Evolutionary conservation across 2,113 vertebrate genomes (phyloP).

Genomic region (Vicugna pacos): DNA sequence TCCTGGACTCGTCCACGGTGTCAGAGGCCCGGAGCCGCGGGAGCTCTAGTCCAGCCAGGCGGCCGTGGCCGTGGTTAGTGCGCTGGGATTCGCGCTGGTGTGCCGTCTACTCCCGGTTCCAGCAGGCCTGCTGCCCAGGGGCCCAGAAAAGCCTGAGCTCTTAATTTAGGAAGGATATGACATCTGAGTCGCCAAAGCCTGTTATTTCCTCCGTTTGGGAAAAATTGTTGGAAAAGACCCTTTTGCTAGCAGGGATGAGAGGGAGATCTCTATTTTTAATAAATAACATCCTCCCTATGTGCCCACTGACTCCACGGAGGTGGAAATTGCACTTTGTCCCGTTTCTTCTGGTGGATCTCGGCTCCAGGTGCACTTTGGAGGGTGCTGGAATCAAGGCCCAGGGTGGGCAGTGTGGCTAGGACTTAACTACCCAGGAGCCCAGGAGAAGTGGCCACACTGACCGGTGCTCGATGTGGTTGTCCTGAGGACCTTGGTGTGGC

Average conservation of each 20-base stretch:
- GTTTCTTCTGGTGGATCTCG: background rate
- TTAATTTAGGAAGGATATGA: background rate
- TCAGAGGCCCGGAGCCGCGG: background rate
- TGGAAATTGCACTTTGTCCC: background rate
- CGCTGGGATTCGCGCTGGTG: fast-evolving
- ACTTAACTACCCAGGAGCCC: background rate
- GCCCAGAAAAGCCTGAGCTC: background rate
- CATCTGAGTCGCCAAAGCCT: background rate
- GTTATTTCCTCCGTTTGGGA: background rate
- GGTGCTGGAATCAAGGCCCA: background rate
- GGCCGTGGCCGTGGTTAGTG: fast-evolving
- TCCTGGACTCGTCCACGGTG: background rate
- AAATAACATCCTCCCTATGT: background rate
- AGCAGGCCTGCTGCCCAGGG: background rate
- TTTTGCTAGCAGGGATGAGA: background rate
- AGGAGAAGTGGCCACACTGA: background rate
- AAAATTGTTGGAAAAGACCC: background rate
- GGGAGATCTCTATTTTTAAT: conserved; percentile 65
- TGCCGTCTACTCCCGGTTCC: fast-evolving
- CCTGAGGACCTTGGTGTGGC: background rate
- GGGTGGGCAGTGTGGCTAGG: background rate
- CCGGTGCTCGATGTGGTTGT: fast-evolving
- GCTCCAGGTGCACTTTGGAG: background rate
- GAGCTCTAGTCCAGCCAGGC: fast-evolving
- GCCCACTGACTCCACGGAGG: fast-evolving